A percentile compares a stretch with the other conserved stretches of the same genome.
Conservation (phyloP, 2,113 vertebrate genomes). For the Machaerirhynchus nigripectus region DNA sequence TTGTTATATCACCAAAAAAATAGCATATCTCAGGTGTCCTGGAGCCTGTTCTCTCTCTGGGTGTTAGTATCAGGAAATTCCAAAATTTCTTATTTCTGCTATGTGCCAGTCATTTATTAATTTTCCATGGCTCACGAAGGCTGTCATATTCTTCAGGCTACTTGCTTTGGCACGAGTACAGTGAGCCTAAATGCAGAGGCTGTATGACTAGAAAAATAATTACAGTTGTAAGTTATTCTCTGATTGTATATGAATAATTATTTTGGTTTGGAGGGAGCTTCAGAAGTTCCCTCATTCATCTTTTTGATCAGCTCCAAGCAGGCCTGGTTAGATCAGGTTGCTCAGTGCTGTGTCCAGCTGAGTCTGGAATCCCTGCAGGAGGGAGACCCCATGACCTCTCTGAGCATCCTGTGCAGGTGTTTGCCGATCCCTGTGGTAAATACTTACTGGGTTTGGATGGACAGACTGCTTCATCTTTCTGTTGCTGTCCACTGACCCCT, state of each 20-base stretch:
- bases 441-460: background rate
- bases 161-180: background rate
- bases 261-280: background rate
- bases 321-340: fast-evolving
- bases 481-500: background rate
- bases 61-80: background rate
- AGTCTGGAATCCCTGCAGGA: background rate
- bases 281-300: background rate
- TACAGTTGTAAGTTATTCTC: background rate
- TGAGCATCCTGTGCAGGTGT: background rate
- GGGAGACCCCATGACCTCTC: background rate
- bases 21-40: background rate
- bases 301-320: background rate
- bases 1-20: background rate
- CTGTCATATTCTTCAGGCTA: background rate
- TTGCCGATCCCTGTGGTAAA: background rate
- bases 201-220: background rate
- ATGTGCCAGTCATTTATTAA: fast-evolving
- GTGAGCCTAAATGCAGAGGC: background rate
- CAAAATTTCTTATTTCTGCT: background rate
- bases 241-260: background rate
- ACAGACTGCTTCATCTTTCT: background rate
- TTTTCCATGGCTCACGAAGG: background rate
- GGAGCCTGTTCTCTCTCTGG: background rate
- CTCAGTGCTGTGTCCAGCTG: background rate